Base-by-base conservation (phyloP, 2,888 invertebrate species). In the Actias luna region DNA sequence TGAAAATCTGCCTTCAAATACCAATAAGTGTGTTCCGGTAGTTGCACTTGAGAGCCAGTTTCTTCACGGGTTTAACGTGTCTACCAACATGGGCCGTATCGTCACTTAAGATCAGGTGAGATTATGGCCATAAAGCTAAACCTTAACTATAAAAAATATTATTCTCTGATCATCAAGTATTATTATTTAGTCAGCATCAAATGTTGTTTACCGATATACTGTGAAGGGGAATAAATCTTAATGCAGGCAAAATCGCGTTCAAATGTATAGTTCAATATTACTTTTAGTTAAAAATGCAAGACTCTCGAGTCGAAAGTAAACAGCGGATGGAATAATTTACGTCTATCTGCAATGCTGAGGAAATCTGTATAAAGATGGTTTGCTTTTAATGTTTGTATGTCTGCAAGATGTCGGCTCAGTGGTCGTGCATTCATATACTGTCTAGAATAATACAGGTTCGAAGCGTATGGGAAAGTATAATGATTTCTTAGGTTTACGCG, bases 281-380 rank as follows among this genome's bases (percentile, higher is more conserved):
- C 22, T 25, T 22, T 25, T 50, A 50, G 46, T 50, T 50, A 50
- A 50, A 50, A 50, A 50, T 50, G 46, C 46, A 50, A 50, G 46
- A 50, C 46, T 50, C 22, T 25, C 22, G 22, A 12, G 22, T 50
- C 46, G 46, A 50, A 50, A 50, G 46, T 50, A 50, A 50, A 50
- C 25, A 50, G 25, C 46, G 46, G 46, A 50, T 50, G 46, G 46
- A 50, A 50, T 50, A 50, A 50, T 25, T 50, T 25, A 50, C 22
- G 25, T 50, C 46, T 50, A 50, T 12, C 22, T 25, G 46, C 46
- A 50, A 50, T 50, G 22, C 46, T 50, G 25, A 50, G 12, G 46
- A 50, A 50, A 50, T 50, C 25, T 25, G 25, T 50, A 25, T 25
- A 7, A 50, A 4, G 25, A 22, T 22, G 12, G 46, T 50, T 50